A percentile compares a stretch with the other conserved stretches of the same genome.
Conservation (phyloP, 1,140 invertebrate genomes). For the Aricia agestis region DNA sequence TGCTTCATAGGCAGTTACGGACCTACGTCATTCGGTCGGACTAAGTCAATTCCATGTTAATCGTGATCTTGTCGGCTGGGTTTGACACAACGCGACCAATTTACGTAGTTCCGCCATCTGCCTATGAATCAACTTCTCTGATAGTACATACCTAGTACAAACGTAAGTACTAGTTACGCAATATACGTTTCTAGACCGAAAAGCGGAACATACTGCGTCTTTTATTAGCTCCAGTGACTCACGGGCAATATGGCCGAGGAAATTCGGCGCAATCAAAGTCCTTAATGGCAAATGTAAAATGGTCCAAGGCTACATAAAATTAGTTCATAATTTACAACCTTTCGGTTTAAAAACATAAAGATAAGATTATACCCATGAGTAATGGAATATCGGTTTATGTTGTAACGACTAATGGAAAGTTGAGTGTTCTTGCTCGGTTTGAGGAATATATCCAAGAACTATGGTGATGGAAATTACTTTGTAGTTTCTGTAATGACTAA, state of each 20-base stretch:
- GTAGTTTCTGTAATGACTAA: too few relatives aligned
- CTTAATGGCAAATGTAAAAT: slow-evolving; percentile 16
- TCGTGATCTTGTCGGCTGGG: too few relatives aligned
- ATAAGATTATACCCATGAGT: background rate
- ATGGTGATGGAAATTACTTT: too few relatives aligned
- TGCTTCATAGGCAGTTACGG: too few relatives aligned
- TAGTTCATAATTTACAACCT: slow-evolving; percentile 14
- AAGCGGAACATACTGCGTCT: slow-evolving; percentile 14
- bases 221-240: slow-evolving; percentile 10
- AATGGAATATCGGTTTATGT: background rate
- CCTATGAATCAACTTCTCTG: too few relatives aligned
- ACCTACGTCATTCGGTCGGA: too few relatives aligned
- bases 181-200: slow-evolving; percentile 10
- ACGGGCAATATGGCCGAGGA: background rate
- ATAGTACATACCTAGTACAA: background rate
- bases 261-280: slow-evolving; percentile 8
- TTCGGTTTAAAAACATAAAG: background rate
- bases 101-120: too few relatives aligned
- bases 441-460: background rate
- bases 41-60: too few relatives aligned
- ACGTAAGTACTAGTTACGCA: background rate
- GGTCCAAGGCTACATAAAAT: slow-evolving; percentile 17
- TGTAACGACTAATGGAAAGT: background rate
- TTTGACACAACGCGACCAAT: too few relatives aligned
- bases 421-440: background rate